phyloP scores from a whole-genome alignment of 2,888 invertebrate genomes.

The Parasteatoda lunata region DNA sequence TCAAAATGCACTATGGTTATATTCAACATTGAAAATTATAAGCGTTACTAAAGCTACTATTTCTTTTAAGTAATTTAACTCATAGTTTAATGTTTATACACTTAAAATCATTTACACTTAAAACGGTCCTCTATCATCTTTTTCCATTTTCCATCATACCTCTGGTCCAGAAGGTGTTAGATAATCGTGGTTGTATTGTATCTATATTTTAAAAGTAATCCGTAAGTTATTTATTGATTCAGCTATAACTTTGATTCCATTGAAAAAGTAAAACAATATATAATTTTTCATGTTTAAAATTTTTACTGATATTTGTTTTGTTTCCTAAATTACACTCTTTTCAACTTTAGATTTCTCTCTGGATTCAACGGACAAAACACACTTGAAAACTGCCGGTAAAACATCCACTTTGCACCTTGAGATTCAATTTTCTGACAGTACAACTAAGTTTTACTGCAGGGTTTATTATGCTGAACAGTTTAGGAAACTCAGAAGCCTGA shows the following conservation, averaged over 20 bases:
- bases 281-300: not conserved
- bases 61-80: no score
- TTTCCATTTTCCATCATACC: not conserved
- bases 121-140: no score
- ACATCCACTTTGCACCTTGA: conserved; percentile 74
- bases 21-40: no score
- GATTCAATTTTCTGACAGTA: conserved; percentile 78
- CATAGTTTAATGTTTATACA: no score
- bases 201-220: no score
- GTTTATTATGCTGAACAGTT: conserved; percentile 93
- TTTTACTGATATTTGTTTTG: not conserved
- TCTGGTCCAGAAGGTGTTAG: not conserved
- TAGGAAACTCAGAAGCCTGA: conserved; percentile 82
- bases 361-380: conserved; percentile 55
- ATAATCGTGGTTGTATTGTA: not conserved
- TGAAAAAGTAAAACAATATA: not conserved
- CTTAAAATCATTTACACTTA: no score
- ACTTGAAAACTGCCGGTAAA: conserved; percentile 50
- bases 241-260: not conserved
- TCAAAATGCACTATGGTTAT: no score
- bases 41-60: no score
- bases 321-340: not conserved
- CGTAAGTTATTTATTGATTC: no score
- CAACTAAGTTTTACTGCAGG: conserved; percentile 89
- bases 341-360: conserved; percentile 45